Evolutionary conservation across 1,140 invertebrate species (phyloP), one percentile per base, ranked within the genome.

Genomic region (Phthorimaea operculella): DNA sequence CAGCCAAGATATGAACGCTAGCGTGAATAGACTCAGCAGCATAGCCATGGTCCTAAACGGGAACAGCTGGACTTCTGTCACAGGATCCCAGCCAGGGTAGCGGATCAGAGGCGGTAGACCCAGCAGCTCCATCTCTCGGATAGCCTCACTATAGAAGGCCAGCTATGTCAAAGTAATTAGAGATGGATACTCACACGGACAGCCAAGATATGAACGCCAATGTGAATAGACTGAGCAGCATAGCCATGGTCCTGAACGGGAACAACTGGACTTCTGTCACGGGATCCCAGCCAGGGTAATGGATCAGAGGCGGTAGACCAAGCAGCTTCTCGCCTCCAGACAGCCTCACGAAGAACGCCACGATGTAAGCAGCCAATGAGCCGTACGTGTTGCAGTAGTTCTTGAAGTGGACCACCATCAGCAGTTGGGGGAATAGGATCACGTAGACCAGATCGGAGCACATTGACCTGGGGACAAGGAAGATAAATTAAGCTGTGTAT

Each of bases 361-460:
- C 89, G 56, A 97, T 90, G 76, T 98, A 98, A 0, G 94, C 95
- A 1, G 92, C 87, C 21, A 99, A 85, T 17, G 96, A 98, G 17
- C 98, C 98, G 80, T 99, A 99, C 0, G 97, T 98, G 87, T 99
- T 99, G 86, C 94, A 96, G 73, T 95, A 88, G 45, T 93, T 88
- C 79, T 96, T 94, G 81, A 97, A 96, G 86, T 99, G 97, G 5
- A 99, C 96, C 62, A 99, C 97, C 91, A 96, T 97, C 50, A 98
- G 88, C n/a, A 99, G 90, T 86, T 98, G 96, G 0, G 98, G 98
- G 84, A 99, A 99, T 54, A 99, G 89, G 72, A 99, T 98, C 52
- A 98, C 96, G 88, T 98, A 99, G 36, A 98, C 96, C 66, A 99
- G 86, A 86, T 99, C 98, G 11, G 97, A 98, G 85, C 97, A 99